A percentile compares a stretch with the other conserved stretches of the same genome.
These are phyloP conservation scores for Notocelia uddmanniana DNA, from an alignment of 2,888 invertebrate species.

Conservation along the genomic window DNA sequence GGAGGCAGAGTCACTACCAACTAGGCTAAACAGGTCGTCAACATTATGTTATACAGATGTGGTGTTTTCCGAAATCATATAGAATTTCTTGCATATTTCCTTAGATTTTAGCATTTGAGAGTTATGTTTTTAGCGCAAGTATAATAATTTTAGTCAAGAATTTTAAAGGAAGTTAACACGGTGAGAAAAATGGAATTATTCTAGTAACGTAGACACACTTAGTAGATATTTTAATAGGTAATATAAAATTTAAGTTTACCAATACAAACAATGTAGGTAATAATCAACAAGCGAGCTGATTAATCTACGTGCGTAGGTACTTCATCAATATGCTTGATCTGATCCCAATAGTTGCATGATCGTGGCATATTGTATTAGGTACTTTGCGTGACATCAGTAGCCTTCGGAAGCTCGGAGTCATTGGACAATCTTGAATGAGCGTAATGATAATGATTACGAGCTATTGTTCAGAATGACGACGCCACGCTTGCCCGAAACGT, in stretches of 20 bases:
- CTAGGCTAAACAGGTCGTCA: too few species aligned
- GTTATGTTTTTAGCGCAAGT: too few species aligned
- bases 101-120: too few species aligned
- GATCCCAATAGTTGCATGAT: slow-evolving; percentile 12
- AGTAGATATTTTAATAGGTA: too few species aligned
- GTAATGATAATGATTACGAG: slow-evolving; percentile 38
- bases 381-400: slow-evolving; percentile 24
- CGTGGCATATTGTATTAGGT: slow-evolving; percentile 30
- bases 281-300: not conserved
- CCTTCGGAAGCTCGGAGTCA: slow-evolving; percentile 14
- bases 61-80: too few species aligned
- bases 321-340: slow-evolving; percentile 11
- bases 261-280: not conserved
- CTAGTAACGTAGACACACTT: too few species aligned
- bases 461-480: slow-evolving; percentile 27
- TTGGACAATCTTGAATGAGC: slow-evolving; percentile 33
- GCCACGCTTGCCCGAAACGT: slow-evolving; percentile 8
- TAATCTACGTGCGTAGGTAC: not conserved
- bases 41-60: too few species aligned
- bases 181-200: too few species aligned
- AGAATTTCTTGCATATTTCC: too few species aligned
- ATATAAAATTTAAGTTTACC: not conserved
- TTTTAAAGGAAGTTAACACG: too few species aligned
- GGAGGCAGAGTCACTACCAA: too few species aligned
- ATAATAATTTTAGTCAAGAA: too few species aligned